These are phyloP conservation scores for Deroplatys truncata DNA, from an alignment of 2,888 invertebrate species.

Conservation along the genomic window DNA sequence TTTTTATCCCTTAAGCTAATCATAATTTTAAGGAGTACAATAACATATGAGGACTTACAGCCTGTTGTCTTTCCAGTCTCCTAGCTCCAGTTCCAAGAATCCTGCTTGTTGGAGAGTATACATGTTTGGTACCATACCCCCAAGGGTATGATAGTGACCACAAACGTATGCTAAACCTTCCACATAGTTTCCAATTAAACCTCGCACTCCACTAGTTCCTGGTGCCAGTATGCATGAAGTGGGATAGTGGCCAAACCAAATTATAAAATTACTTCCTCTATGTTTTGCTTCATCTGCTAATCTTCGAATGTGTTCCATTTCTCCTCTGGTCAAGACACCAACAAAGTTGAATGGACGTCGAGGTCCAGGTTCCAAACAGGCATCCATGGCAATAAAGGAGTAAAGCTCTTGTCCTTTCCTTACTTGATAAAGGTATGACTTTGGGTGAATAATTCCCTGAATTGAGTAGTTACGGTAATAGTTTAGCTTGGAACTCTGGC, in stretches of 20 bases:
- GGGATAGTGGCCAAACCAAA: conserved; percentile 90
- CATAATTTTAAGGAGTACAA: background rate
- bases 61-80: conserved; percentile 89
- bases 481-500: conserved; percentile 64
- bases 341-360: conserved; percentile 88
- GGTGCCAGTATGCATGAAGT: conserved; percentile 76
- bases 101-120: conserved; percentile 80
- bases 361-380: conserved; percentile 81
- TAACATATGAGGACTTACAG: conserved; percentile 52
- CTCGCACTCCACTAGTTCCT: conserved; percentile 47
- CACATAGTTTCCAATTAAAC: conserved; percentile 56
- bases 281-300: conserved; percentile 15
- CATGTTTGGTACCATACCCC: conserved; percentile 75
- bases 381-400: conserved; percentile 83
- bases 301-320: conserved; percentile 47
- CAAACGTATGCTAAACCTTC: conserved; percentile 75
- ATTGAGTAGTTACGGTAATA: conserved; percentile 74
- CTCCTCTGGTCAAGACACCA: conserved; percentile 57
- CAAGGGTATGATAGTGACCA: conserved; percentile 85
- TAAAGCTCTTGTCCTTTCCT: conserved; percentile 58
- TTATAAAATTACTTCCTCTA: conserved; percentile 53
- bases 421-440: conserved; percentile 69
- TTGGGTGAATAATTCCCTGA: conserved; percentile 64
- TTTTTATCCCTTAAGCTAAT: too few relatives aligned
- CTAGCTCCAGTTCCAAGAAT: conserved; percentile 81